Evolutionary conservation across 2,113 vertebrate genomes (phyloP), one percentile per base, ranked within the genome.

Genomic region (Oncorhynchus nerka): DNA sequence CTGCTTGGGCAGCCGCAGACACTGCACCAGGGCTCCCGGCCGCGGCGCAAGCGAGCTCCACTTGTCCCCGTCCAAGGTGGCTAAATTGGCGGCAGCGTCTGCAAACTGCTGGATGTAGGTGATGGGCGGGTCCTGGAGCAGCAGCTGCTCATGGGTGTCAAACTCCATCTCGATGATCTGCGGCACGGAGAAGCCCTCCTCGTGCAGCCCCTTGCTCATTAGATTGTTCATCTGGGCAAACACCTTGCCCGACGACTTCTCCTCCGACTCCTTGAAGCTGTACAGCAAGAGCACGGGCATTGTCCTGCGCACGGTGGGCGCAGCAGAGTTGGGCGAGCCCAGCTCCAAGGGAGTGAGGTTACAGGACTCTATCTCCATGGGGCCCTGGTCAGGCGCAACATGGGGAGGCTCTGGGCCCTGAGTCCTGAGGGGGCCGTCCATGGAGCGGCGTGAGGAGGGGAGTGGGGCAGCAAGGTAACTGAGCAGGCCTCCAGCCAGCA

Each of bases 121-220:
- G 89, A 99, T 96, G 74, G 97, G 97, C 1, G 97, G 98, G 82
- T 99, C 98, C 93, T 99, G 97, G 26, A 99, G 94, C 69, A 99
- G 93, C 72, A 99, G 90, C 87, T 99, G 98, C 70, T 99, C 97
- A 32, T 99, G 98, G 51, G 94, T 96, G 89, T 99, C 97, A 71
- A 99, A 94, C 87, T 99, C 98, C 97, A 99, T 99, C 86, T 99
- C 98, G 79, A 99, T 99, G 79, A 99, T 99, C 91, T 99, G 98
- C 1, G 98, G 98, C 87, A 99, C 96, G 4, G 97, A 98, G 89
- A 99, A 99, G 87, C 96, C 97, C 83, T 99, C 97, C 82, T 99
- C 98, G 0, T 99, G 97, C 79, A 99, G 94, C 79, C 96, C 96
- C 91, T 99, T 99, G 90, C 95, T 96, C 96, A 98, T 97, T 70